Conservation (phyloP, 2,797 vertebrate genomes). For the Molossus alvarezi region DNA sequence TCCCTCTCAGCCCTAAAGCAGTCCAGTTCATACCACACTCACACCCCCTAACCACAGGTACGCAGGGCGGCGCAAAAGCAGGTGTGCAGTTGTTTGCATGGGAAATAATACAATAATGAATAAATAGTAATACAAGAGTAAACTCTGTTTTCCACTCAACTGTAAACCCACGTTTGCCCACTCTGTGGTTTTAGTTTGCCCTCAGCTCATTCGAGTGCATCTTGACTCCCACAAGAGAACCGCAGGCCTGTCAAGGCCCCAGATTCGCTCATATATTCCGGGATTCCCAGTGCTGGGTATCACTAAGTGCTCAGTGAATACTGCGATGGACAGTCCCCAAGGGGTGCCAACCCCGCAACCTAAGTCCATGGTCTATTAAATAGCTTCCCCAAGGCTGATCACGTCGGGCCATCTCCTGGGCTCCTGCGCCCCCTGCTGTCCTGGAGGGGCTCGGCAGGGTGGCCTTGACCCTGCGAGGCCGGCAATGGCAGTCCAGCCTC, state of each 20-base stretch:
- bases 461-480: not conserved
- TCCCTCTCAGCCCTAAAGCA: not conserved
- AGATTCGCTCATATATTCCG: not conserved
- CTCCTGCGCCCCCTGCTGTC: slow-evolving; percentile 74
- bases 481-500: not conserved
- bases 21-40: too few species aligned
- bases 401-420: slow-evolving; percentile 29
- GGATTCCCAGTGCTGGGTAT: not conserved
- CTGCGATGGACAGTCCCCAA: not conserved
- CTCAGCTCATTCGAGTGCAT: fast-evolving
- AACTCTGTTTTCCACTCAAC: not conserved
- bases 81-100: not conserved
- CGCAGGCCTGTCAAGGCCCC: not conserved
- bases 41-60: not conserved
- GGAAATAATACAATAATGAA: not conserved
- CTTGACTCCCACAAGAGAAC: not conserved
- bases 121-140: not conserved
- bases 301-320: not conserved
- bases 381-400: not conserved
- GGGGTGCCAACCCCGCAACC: not conserved
- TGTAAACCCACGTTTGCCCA: not conserved
- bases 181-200: not conserved
- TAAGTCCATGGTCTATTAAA: not conserved
- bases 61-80: not conserved
- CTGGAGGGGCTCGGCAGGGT: not conserved